Percentiles rank a stretch among this genome's conserved stretches.
Conservation (phyloP, 2,888 invertebrate genomes). For the Thumatha senex region DNA sequence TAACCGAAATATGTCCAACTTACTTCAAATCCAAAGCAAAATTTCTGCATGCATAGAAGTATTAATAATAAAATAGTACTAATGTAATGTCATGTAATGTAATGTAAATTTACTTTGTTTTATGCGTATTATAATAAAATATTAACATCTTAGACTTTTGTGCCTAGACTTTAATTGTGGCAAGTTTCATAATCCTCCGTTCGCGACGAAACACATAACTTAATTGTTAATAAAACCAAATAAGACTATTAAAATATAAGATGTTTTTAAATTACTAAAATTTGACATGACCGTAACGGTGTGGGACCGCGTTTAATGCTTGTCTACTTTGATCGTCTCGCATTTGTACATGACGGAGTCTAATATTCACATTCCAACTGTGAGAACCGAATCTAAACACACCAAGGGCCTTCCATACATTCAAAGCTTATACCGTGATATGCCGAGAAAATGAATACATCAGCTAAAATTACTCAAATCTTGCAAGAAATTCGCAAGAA, state of each 20-base stretch:
- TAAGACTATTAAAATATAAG: slow-evolving; percentile 14
- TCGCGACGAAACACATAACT: too few relatives aligned
- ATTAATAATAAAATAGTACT: too few relatives aligned
- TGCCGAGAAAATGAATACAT: slow-evolving; percentile 16
- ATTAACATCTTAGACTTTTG: too few relatives aligned
- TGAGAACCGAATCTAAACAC: slow-evolving; percentile 36
- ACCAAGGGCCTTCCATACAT: slow-evolving; percentile 29
- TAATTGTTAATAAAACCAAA: background rate
- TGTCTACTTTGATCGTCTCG: slow-evolving; percentile 51
- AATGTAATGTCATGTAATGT: too few relatives aligned
- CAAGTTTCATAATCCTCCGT: too few relatives aligned
- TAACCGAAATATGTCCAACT: too few relatives aligned
- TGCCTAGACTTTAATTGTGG: too few relatives aligned
- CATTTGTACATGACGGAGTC: slow-evolving; percentile 39
- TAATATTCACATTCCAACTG: slow-evolving; percentile 44
- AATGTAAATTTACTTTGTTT: too few relatives aligned
- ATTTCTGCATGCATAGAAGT: too few relatives aligned
- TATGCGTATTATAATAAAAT: too few relatives aligned
- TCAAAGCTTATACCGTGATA: slow-evolving; percentile 14
- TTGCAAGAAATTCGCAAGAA: slow-evolving; percentile 49
- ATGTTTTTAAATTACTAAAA: slow-evolving; percentile 25
- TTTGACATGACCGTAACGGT: slow-evolving; percentile 33
- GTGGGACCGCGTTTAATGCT: slow-evolving; percentile 48
- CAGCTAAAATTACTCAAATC: slow-evolving; percentile 16
- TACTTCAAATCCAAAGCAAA: too few relatives aligned